Base-by-base conservation (phyloP, 2,888 invertebrate species). In the Zaprionus lineosus region DNA sequence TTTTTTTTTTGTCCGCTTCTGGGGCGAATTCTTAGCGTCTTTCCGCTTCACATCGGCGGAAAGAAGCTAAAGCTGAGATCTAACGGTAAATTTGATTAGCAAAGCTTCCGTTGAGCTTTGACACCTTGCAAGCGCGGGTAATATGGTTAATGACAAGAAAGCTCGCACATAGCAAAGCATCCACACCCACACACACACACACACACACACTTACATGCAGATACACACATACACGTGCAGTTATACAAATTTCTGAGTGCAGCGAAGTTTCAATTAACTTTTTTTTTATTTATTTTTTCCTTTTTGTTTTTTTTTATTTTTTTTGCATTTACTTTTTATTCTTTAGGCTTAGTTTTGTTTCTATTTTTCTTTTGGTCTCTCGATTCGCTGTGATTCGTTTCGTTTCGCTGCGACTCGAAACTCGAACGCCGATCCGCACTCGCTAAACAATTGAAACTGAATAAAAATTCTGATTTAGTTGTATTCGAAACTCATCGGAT, bases 361-460 rank as follows among this genome's bases (percentile, higher is more conserved):
- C 11, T 36, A 14, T 26, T 48, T 37, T 37, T 12, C 5, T 9
- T 36, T 41, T 33, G 6, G 37, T 36, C 12, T 34, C 55, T 52
- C 53, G 26, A 48, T 36, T 31, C 52, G 68, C 58, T 71, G 63
- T 59, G 63, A 67, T 59, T 62, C 55, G 72, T 51, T 52, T 36
- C 64, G 55, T 43, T 66, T 44, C 62, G 71, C 72, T 63, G 73
- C 70, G 65, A 62, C 62, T 60, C 62, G 46, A 46, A 66, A 75
- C 65, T 70, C 72, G 74, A 65, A 66, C 74, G 67, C 48, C 85
- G 86, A 87, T 86, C 88, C 88, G 87, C 81, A 87, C 86, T 87
- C 88, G 86, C 86, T 87, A 83, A 86, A 87, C 88, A 87, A 88
- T 86, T 88, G 84, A 82, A 87, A 88, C 88, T 86, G 88, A 88